Evolutionary conservation across 2,888 invertebrate genomes (phyloP), one percentile per base, ranked within the genome.

Genomic region (Hyles lineata): DNA sequence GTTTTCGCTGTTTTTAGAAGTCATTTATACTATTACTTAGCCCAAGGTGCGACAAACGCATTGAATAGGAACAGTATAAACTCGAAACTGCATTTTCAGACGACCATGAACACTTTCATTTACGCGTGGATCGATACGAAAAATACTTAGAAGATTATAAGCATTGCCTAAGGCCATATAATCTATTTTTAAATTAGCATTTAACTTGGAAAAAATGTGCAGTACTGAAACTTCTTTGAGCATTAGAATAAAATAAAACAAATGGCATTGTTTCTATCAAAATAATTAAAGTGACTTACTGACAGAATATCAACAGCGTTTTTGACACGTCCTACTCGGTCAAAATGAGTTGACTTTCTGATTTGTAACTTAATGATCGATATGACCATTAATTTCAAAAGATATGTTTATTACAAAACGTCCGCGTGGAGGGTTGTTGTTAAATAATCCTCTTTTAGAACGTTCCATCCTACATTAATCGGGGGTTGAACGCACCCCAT

Each of bases 341-440:
- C n/a, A n/a, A 55, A 55, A 55, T 55, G 55, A n/a, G 55, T 19
- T 1, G 55, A 55, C 55, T 55, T 55, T 55, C 17, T 55, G 55
- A 55, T 55, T 55, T 55, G n/a, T n/a, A 55, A 55, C 55, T 55
- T 55, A 55, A 55, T 55, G 55, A 55, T 55, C 55, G 55, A 8
- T n/a, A n/a, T n/a, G n/a, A n/a, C 55, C n/a, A 55, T 55, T 19
- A n/a, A n/a, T n/a, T 55, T 55, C 55, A 7, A n/a, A n/a, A n/a
- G 55, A 55, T 19, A 55, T 55, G 17, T 55, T 55, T 55, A n/a
- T 19, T 55, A 55, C 55, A 6, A 17, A 55, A n/a, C 17, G n/a
- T 55, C n/a, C 55, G 17, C 43, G 43, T 43, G 43, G n/a, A 55
- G n/a, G 8, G 55, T n/a, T n/a, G 7, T n/a, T 55, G 55, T 55